These are phyloP conservation scores for Anoplophora glabripennis DNA, from an alignment of 1,140 invertebrate species.

Conservation along the genomic window DNA sequence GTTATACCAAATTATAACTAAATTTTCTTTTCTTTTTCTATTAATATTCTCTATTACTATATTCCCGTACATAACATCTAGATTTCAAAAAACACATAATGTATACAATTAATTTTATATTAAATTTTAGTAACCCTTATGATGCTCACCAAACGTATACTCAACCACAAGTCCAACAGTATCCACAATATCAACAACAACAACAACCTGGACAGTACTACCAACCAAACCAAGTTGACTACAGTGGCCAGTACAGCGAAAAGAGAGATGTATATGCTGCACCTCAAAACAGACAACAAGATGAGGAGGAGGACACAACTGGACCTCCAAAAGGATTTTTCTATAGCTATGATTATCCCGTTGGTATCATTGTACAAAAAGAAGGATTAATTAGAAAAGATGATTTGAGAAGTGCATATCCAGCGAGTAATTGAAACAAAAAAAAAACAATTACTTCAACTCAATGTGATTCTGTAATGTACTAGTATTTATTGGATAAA, in stretches of 20 bases:
- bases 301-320: slow-evolving; percentile 44
- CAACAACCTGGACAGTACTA: slow-evolving; percentile 5
- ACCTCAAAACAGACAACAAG: slow-evolving; percentile 19
- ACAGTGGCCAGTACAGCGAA: slow-evolving; percentile 20
- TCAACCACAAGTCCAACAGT: slow-evolving; percentile 10
- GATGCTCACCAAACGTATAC: too few relatives aligned
- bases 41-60: too few relatives aligned
- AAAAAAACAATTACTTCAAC: too few relatives aligned
- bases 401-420: slow-evolving; percentile 38
- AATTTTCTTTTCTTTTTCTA: too few relatives aligned
- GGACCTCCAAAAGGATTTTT: slow-evolving; percentile 67
- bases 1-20: too few relatives aligned
- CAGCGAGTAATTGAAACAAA: too few relatives aligned
- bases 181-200: background rate
- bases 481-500: too few relatives aligned
- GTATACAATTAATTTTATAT: too few relatives aligned
- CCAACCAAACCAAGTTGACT: slow-evolving; percentile 16
- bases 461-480: too few relatives aligned
- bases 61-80: too few relatives aligned
- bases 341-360: slow-evolving; percentile 64
- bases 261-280: slow-evolving; percentile 11
- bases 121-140: slow-evolving; percentile 31
- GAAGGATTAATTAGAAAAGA: slow-evolving; percentile 42
- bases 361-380: slow-evolving; percentile 56
- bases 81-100: too few relatives aligned